Percentiles rank a stretch among this genome's conserved stretches.
Evolutionary conservation across 2,113 vertebrate species (phyloP).

Genomic region (Herpetotheres cachinnans): DNA sequence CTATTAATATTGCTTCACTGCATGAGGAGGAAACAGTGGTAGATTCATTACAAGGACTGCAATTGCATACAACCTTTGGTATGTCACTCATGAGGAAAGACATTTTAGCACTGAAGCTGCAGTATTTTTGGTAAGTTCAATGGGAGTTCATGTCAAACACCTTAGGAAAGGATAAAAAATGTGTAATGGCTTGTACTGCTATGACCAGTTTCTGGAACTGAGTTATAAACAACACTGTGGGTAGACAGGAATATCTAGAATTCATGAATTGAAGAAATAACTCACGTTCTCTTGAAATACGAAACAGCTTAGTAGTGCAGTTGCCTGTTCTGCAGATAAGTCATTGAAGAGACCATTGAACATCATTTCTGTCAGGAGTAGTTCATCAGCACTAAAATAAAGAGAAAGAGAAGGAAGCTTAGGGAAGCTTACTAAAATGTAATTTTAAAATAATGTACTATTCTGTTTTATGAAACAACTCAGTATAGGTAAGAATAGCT

Average conservation of each 20-base stretch:
- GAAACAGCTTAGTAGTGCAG: slow-evolving; percentile 93
- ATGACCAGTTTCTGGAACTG: not conserved
- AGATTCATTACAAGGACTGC: not conserved
- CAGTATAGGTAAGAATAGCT: not conserved
- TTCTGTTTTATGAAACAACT: not conserved
- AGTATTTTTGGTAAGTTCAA: not conserved
- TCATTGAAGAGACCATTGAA: slow-evolving; percentile 98
- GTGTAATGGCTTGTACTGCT: not conserved
- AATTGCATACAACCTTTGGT: not conserved
- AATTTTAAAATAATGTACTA: not conserved
- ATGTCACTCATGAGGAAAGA: not conserved
- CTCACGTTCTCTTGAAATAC: slow-evolving; percentile 98
- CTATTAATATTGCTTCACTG: not conserved
- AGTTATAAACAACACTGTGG: not conserved
- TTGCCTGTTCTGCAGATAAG: slow-evolving; percentile 89
- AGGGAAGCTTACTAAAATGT: not conserved
- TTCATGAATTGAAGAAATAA: not conserved
- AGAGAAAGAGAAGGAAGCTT: not conserved
- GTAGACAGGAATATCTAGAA: not conserved
- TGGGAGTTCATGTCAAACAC: not conserved
- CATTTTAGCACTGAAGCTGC: not conserved
- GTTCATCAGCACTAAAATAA: slow-evolving; percentile 86
- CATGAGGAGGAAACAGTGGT: not conserved
- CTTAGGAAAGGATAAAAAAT: not conserved
- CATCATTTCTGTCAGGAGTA: slow-evolving; percentile 96